Percentiles rank a stretch among this genome's conserved stretches.
Conservation (phyloP, 92 coral and sea anemone species). For the Actinernus sp. region DNA sequence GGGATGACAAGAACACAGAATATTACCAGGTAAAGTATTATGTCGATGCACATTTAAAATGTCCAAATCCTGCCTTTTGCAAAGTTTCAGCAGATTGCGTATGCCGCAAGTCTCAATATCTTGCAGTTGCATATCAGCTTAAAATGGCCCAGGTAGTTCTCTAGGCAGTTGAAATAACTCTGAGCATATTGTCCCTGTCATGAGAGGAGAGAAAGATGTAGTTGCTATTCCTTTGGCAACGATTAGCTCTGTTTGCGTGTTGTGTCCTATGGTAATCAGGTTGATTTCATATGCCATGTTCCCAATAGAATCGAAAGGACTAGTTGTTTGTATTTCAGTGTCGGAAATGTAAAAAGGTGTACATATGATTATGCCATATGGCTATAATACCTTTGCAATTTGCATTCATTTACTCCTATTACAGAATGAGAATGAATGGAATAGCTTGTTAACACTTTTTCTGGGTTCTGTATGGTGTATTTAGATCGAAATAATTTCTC, state of each 20-base stretch:
- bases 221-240: slow-evolving; percentile 3
- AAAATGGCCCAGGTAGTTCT: slow-evolving; percentile 23
- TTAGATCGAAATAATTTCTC: too few species aligned
- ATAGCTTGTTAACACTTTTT: too few species aligned
- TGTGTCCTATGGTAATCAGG: slow-evolving; percentile 33
- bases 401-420: too few species aligned
- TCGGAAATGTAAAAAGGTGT: too few species aligned
- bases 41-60: slow-evolving; percentile 15
- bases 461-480: too few species aligned
- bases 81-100: slow-evolving; percentile 13
- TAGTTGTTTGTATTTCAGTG: too few species aligned
- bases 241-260: slow-evolving; percentile 9
- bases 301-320: too few species aligned
- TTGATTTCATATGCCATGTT: slow-evolving; percentile 33
- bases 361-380: too few species aligned
- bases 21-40: slow-evolving; percentile 32
- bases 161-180: slow-evolving; percentile 28
- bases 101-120: slow-evolving; percentile 23
- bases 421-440: too few species aligned
- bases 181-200: slow-evolving; percentile 7
- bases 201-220: not conserved
- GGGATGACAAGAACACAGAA: not conserved
- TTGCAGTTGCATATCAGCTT: slow-evolving; percentile 32
- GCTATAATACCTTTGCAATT: too few species aligned
- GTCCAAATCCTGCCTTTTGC: slow-evolving; percentile 45